Percentiles rank a stretch among this genome's conserved stretches.
Conservation (phyloP, 2,797 vertebrate species). For the Xiphorhynchus erythropygius region DNA sequence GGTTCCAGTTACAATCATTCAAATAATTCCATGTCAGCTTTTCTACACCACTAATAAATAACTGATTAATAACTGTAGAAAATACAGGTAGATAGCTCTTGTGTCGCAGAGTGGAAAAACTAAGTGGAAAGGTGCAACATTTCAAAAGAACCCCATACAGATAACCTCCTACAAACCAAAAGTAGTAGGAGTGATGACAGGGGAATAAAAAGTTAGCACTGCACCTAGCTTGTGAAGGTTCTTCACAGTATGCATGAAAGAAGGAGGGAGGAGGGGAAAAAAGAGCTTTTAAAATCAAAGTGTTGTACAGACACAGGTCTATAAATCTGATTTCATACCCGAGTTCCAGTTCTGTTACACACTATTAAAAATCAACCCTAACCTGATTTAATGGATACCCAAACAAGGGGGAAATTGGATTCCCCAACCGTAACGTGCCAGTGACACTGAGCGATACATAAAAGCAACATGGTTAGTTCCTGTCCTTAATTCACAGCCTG, state of each 20-base stretch:
- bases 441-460: slow-evolving; percentile 44
- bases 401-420: slow-evolving; percentile 73
- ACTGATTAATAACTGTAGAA: not conserved
- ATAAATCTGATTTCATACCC: slow-evolving; percentile 63
- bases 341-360: slow-evolving; percentile 58
- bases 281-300: not conserved
- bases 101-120: not conserved
- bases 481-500: slow-evolving; percentile 25
- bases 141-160: not conserved
- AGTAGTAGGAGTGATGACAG: not conserved
- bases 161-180: not conserved
- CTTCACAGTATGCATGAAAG: not conserved
- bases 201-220: not conserved
- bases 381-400: slow-evolving; percentile 66
- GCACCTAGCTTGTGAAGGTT: not conserved
- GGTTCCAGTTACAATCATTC: not conserved
- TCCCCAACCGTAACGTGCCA: slow-evolving; percentile 50
- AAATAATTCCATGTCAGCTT: not conserved
- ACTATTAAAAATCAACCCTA: slow-evolving; percentile 64
- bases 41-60: not conserved
- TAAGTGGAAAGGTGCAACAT: not conserved
- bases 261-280: accelerated
- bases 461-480: slow-evolving; percentile 48
- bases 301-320: not conserved
- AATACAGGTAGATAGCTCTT: not conserved